Conservation (phyloP, 2,888 invertebrate species). For the Hemaris fuciformis region DNA sequence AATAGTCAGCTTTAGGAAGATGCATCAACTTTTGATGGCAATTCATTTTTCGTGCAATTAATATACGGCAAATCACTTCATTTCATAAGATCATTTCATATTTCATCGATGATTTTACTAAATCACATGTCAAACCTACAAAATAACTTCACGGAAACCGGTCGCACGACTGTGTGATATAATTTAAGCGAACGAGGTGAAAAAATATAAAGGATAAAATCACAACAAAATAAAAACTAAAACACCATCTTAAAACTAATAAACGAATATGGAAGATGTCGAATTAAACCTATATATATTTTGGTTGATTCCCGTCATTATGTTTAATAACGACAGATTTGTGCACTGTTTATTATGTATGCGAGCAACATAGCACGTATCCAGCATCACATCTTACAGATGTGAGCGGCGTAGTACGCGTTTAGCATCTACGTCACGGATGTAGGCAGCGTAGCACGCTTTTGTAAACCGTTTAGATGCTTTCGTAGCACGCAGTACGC, state of each 20-base stretch:
- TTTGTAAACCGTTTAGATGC: no score
- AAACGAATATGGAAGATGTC: slow-evolving; percentile 61
- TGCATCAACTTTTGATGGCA: not conserved
- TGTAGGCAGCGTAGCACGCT: not conserved
- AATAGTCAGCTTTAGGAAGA: not conserved
- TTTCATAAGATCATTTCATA: not conserved
- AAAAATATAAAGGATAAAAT: slow-evolving; percentile 33
- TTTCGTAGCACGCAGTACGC: not conserved
- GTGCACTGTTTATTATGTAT: slow-evolving; percentile 42
- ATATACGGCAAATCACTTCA: not conserved
- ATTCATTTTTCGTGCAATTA: no score
- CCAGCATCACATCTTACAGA: not conserved
- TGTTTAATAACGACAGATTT: slow-evolving; percentile 41
- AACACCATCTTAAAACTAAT: slow-evolving; percentile 49
- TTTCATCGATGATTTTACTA: not conserved
- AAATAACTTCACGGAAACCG: slow-evolving; percentile 10
- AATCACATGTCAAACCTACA: not conserved
- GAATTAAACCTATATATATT: slow-evolving; percentile 45
- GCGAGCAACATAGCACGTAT: not conserved
- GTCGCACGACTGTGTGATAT: slow-evolving; percentile 5
- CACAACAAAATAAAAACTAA: slow-evolving; percentile 41
- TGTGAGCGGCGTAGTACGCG: not conserved
- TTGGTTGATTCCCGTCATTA: slow-evolving; percentile 49
- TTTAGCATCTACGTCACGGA: not conserved
- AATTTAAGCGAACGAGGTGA: slow-evolving; percentile 24